Evolutionary conservation across 1,140 invertebrate species (phyloP), one percentile per base, ranked within the genome.

Genomic region (Temnothorax curvispinosus): DNA sequence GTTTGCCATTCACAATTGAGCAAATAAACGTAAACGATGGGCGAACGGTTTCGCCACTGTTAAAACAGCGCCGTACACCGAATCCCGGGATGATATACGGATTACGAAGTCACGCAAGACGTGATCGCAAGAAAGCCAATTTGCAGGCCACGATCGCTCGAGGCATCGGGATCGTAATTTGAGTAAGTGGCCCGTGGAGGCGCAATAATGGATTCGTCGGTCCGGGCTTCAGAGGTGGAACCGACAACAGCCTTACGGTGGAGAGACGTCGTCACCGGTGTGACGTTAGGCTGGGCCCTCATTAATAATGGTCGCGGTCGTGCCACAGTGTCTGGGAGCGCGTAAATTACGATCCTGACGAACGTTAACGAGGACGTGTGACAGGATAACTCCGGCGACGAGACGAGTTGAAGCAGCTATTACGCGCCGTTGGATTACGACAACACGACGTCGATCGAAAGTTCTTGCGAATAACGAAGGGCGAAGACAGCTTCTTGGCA

Each of bases 271-370:
- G 82, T 81, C 86, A 71, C 35, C 58, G 38, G 67, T 67, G 78
- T 86, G 90, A 88, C 89, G 85, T 91, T 90, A 78, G 86, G 74
- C 87, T 38, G 35, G 35, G 38, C 87, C 47, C 92, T 93, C 92
- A 91, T 93, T 90, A 93, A 93, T 93, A 92, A 93, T 92, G 89
- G 91, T 81, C 88, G 41, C 32, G 74, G 38, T 69, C 88, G 88
- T 52, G 71, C 35, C 75, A 77, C 86, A 87, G 87, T 86, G 89
- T 90, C 88, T 86, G 87, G 54, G 60, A 88, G 88, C 88, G 89
- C 87, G 91, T 93, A 93, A 93, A 93, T 93, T 93, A 88, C 76
- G 72, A 87, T 87, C 89, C 90, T 92, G 92, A 92, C 91, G 89
- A 92, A 92, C 88, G 85, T 90, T 89, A 92, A 89, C 85, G 86